phyloP scores from a whole-genome alignment of 2,888 invertebrate genomes.

The Elysia crispata region DNA sequence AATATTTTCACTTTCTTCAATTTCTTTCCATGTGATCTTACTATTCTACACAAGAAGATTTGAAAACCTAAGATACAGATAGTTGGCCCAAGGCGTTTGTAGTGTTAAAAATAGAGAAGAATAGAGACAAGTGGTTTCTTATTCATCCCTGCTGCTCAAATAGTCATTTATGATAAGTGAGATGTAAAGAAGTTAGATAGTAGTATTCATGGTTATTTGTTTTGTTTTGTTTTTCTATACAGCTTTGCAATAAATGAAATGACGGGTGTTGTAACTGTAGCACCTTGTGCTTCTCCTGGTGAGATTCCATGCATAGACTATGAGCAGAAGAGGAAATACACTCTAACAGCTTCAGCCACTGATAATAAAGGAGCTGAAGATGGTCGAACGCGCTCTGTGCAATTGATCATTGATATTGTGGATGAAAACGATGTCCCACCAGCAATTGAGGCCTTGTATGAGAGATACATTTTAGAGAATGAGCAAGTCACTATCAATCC shows the following conservation, averaged over 20 bases:
- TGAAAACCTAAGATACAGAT: no score
- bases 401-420: constrained; percentile 78
- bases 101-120: no score
- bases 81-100: no score
- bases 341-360: constrained; percentile 76
- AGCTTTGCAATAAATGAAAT: constrained; percentile 88
- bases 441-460: constrained; percentile 80
- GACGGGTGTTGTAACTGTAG: constrained; percentile 91
- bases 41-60: no score
- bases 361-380: constrained; percentile 85
- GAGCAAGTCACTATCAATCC: constrained; percentile 82
- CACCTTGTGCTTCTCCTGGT: constrained; percentile 73
- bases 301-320: constrained; percentile 83
- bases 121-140: no score
- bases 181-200: no score
- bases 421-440: constrained; percentile 94
- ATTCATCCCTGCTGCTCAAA: no score
- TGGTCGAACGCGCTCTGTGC: constrained; percentile 80
- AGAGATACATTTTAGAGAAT: constrained; percentile 64
- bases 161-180: no score
- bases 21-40: no score
- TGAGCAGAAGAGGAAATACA: constrained; percentile 57
- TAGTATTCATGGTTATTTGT: background rate
- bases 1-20: no score
- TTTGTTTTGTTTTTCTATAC: constrained; percentile 51